Evolutionary conservation across 2,888 invertebrate genomes (phyloP).

Genomic region (Vanessa cardui): DNA sequence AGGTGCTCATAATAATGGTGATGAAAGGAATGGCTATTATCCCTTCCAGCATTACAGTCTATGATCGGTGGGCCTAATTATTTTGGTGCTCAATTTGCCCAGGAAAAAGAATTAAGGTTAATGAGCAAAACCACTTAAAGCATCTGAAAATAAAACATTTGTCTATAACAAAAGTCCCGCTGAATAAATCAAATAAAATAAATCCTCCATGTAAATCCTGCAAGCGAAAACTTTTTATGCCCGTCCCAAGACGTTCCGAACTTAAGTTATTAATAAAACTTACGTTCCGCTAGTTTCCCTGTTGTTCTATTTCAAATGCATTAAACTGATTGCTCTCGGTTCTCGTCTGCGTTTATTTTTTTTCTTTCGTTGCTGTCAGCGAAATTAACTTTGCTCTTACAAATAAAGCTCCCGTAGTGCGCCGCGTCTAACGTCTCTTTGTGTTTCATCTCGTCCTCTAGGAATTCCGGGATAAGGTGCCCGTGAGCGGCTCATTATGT

Average conservation of each 20-base stretch:
- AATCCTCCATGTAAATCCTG: neutral
- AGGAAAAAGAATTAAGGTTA: too few species aligned
- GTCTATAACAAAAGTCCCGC: neutral
- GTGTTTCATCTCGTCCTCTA: neutral
- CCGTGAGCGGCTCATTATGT: conserved; percentile 7
- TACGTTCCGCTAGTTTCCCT: conserved; percentile 5
- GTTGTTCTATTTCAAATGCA: conserved; percentile 38
- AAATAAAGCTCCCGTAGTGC: conserved; percentile 14
- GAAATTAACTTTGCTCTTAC: conserved; percentile 23
- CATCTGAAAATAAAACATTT: too few species aligned
- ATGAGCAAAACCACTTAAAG: too few species aligned
- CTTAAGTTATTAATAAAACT: conserved; percentile 8
- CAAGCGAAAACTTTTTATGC: neutral
- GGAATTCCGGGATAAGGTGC: conserved; percentile 9
- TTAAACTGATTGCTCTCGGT: conserved; percentile 40
- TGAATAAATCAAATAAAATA: neutral
- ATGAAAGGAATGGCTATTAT: too few species aligned
- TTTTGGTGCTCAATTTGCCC: too few species aligned
- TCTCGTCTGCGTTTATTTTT: conserved; percentile 17
- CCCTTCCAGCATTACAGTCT: too few species aligned
- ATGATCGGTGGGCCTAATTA: too few species aligned
- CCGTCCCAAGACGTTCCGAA: neutral
- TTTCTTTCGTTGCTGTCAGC: conserved; percentile 26
- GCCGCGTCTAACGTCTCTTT: conserved; percentile 9
- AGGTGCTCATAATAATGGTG: too few species aligned